A percentile compares a stretch with the other conserved stretches of the same genome.
Conservation (phyloP, 2,888 invertebrate genomes). For the Carpatolechia fugitivella region DNA sequence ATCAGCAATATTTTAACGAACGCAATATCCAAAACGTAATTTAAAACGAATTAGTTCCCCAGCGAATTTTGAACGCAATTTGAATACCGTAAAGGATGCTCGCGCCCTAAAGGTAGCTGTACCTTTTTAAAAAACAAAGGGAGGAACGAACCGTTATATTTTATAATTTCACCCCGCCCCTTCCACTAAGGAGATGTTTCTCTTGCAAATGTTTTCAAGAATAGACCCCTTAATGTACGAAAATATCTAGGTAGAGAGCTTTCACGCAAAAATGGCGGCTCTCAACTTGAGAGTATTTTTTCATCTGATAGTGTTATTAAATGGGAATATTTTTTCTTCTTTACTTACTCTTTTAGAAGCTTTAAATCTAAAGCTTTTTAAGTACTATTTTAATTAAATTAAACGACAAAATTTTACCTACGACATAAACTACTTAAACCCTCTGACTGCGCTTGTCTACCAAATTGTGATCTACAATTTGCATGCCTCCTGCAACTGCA, state of each 20-base stretch:
- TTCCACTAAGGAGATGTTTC: slow-evolving; percentile 35
- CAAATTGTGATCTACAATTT: slow-evolving; percentile 1
- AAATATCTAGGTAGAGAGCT: slow-evolving; percentile 59
- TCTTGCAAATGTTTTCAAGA: slow-evolving; percentile 54
- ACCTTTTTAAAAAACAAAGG: slow-evolving; percentile 71
- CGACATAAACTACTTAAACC: too few relatives aligned
- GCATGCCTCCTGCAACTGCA: slow-evolving; percentile 7
- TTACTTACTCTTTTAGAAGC: neutral
- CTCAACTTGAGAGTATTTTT: slow-evolving; percentile 55
- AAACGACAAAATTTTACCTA: too few relatives aligned
- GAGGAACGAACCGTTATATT: slow-evolving; percentile 45
- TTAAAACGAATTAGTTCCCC: slow-evolving; percentile 79
- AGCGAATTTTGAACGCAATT: slow-evolving; percentile 51
- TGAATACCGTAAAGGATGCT: slow-evolving; percentile 66
- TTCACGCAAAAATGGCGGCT: slow-evolving; percentile 52
- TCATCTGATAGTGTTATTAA: slow-evolving; percentile 45
- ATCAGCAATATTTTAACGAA: slow-evolving; percentile 69
- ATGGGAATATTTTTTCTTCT: slow-evolving; percentile 29
- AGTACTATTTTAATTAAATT: too few relatives aligned
- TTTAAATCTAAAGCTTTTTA: too few relatives aligned
- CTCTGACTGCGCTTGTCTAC: too few relatives aligned
- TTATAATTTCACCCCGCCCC: slow-evolving; percentile 43
- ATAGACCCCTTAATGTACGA: slow-evolving; percentile 65
- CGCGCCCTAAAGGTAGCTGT: slow-evolving; percentile 58
- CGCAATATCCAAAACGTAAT: slow-evolving; percentile 77